phyloP scores from a whole-genome alignment of 37 sponge, comb jelly and placozoan species.

The Beroe forskalii region DNA sequence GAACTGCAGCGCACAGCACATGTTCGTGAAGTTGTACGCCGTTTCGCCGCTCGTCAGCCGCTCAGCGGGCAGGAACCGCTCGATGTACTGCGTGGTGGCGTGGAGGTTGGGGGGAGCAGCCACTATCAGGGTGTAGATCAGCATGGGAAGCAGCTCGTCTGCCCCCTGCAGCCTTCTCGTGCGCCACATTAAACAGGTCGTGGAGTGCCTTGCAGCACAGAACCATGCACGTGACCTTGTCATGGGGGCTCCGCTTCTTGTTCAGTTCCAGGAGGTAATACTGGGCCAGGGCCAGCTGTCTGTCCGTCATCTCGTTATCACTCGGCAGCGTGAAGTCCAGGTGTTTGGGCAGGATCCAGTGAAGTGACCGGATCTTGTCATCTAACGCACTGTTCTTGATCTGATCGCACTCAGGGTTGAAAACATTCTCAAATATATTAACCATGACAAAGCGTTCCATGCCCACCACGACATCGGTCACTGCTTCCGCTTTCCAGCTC shows the following conservation, averaged over 20 bases:
- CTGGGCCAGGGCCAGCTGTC: constrained; percentile 26
- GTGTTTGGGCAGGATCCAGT: constrained; percentile 47
- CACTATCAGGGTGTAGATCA: constrained; percentile 30
- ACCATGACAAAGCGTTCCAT: constrained; percentile 56
- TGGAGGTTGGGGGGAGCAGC: constrained; percentile 16
- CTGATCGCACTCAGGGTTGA: not conserved
- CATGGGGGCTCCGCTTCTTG: constrained; percentile 11
- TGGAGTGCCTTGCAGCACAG: constrained; percentile 40
- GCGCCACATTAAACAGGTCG: constrained; percentile 22
- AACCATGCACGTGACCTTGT: not conserved
- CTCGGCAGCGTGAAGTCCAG: constrained; percentile 29
- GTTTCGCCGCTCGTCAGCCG: not conserved
- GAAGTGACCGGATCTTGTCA: not conserved
- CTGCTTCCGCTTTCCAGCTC: not conserved
- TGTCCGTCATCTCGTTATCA: constrained; percentile 6
- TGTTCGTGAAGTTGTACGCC: constrained; percentile 26
- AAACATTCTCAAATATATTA: not conserved
- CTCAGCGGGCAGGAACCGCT: constrained; percentile 29
- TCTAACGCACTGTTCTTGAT: not conserved
- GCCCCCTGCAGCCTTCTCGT: constrained; percentile 27
- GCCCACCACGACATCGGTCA: not conserved
- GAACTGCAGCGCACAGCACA: constrained; percentile 46
- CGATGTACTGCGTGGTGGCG: constrained; percentile 38
- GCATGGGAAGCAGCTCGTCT: constrained; percentile 22
- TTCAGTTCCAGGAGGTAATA: not conserved